Evolutionary conservation across 2,113 vertebrate genomes (phyloP).

Genomic region (Crypturellus undulatus): DNA sequence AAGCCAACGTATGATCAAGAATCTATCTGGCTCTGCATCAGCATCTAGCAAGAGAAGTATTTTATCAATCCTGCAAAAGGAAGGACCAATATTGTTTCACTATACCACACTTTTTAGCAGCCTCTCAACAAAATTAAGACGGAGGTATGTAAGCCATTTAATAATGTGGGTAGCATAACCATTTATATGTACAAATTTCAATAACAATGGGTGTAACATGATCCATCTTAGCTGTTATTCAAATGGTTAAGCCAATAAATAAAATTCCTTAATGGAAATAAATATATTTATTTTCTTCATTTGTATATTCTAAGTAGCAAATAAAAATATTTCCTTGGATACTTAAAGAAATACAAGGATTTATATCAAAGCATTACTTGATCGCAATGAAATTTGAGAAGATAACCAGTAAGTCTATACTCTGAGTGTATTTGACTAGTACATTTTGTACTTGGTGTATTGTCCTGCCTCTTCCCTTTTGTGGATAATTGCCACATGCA

Average conservation of each 20-base stretch:
- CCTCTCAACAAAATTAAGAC: neutral
- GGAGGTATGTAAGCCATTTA: slow-evolving; percentile 50
- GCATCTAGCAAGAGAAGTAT: neutral
- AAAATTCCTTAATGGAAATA: neutral
- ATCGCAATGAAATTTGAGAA: neutral
- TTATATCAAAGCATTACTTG: neutral
- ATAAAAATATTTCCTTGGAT: neutral
- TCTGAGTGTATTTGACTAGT: neutral
- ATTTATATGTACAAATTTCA: neutral
- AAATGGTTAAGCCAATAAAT: neutral
- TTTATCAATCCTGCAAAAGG: neutral
- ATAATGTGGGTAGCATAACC: neutral
- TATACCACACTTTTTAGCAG: neutral
- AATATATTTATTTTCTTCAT: neutral
- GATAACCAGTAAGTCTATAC: neutral
- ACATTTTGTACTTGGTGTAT: neutral
- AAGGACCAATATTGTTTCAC: neutral
- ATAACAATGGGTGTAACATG: neutral
- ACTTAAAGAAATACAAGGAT: neutral
- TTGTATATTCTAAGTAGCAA: neutral
- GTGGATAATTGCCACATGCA: neutral
- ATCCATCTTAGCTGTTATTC: neutral
- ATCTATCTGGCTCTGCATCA: neutral
- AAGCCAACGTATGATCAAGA: neutral
- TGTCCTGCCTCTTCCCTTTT: neutral